phyloP scores from a whole-genome alignment of 30 jellyfish, hydroid and myxozoan genomes.

The Rhopilema esculentum region DNA sequence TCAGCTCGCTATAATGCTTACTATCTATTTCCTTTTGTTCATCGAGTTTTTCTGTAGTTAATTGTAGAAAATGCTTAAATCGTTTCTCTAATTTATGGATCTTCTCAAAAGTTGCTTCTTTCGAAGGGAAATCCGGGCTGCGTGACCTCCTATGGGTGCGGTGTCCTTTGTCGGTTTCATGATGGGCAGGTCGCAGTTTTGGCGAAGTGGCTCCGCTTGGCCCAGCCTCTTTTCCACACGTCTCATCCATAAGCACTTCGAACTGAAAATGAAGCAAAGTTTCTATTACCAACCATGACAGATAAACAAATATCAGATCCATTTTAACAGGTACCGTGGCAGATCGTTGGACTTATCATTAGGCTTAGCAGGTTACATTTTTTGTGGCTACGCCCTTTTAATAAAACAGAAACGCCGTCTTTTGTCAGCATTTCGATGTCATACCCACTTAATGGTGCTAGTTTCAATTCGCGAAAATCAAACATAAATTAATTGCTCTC shows the following conservation, averaged over 20 bases:
- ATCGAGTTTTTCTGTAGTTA: conserved; percentile 68
- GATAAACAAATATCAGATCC: no score
- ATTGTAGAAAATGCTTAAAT: conserved; percentile 39
- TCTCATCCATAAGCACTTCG: conserved; percentile 49
- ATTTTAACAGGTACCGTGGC: no score
- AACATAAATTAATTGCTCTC: no score
- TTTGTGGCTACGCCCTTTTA: no score
- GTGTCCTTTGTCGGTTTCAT: conserved; percentile 13
- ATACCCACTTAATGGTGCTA: no score
- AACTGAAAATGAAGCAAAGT: conserved; percentile 13
- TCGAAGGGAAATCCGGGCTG: conserved; percentile 29
- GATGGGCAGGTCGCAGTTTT: conserved; percentile 8
- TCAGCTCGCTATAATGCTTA: conserved; percentile 55
- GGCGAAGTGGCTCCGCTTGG: conserved; percentile 35
- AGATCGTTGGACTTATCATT: no score
- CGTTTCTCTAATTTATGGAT: conserved; percentile 61
- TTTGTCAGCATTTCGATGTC: no score
- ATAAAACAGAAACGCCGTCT: no score
- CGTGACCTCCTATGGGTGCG: conserved; percentile 15
- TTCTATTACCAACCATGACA: no score
- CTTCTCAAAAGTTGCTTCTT: conserved; percentile 25
- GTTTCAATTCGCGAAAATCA: no score
- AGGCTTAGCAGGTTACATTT: no score
- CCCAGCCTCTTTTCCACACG: conserved; percentile 41
- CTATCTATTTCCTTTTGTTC: conserved; percentile 59